These are phyloP conservation scores for Oncorhynchus nerka DNA, from an alignment of 2,113 vertebrate species.

Conservation along the genomic window DNA sequence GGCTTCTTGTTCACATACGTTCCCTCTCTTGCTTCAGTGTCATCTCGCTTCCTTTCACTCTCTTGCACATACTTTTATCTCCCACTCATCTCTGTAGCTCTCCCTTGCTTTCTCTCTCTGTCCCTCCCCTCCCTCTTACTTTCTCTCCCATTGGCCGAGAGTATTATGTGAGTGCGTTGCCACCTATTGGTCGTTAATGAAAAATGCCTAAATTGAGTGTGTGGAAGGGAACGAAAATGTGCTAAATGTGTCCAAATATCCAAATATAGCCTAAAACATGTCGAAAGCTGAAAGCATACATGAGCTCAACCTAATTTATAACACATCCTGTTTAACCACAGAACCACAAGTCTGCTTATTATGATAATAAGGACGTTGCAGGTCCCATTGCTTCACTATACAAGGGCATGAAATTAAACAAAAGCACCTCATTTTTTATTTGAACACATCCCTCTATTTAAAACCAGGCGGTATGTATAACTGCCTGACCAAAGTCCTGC, in stretches of 20 bases:
- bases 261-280: neutral
- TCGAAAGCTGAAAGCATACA: neutral
- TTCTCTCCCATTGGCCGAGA: slow-evolving; percentile 53
- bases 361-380: neutral
- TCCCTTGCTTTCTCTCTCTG: slow-evolving; percentile 28
- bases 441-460: neutral
- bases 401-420: neutral
- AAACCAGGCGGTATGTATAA: neutral
- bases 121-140: neutral
- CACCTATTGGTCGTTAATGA: slow-evolving; percentile 55
- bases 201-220: slow-evolving; percentile 5
- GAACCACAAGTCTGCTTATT: neutral
- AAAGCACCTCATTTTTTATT: neutral
- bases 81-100: slow-evolving; percentile 44
- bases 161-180: slow-evolving; percentile 42
- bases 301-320: neutral
- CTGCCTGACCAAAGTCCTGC: slow-evolving; percentile 14
- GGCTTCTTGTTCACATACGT: slow-evolving; percentile 23
- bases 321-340: neutral
- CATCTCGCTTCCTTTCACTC: neutral
- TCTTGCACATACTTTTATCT: slow-evolving; percentile 53
- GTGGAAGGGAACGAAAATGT: neutral
- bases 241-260: neutral
- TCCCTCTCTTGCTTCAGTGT: neutral
- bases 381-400: neutral